Evolutionary conservation across 2,797 vertebrate species (phyloP).

Genomic region (Alauda arvensis): DNA sequence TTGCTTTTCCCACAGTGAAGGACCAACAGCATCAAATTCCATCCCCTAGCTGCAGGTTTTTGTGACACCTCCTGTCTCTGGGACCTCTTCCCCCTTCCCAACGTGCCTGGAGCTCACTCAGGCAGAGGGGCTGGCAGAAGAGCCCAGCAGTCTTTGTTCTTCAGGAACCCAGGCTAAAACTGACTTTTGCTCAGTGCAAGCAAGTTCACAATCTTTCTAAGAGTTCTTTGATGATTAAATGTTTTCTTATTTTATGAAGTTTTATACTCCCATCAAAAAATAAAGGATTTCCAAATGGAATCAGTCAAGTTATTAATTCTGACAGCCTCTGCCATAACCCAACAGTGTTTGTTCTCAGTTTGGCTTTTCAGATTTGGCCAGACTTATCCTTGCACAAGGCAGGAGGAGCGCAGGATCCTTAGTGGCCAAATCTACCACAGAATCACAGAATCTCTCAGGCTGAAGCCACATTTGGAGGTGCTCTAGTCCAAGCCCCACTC

Average conservation of each 20-base stretch:
- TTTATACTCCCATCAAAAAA: constrained; percentile 15
- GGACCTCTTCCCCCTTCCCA: not conserved
- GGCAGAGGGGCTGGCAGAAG: not conserved
- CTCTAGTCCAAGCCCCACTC: not conserved
- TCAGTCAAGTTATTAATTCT: not conserved
- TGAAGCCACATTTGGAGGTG: not conserved
- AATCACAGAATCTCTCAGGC: not conserved
- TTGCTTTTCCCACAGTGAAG: not conserved
- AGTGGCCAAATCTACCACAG: not conserved
- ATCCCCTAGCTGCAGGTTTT: not conserved
- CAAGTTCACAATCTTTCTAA: constrained; percentile 28
- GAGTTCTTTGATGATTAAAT: constrained; percentile 46
- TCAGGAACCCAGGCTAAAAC: constrained; percentile 6
- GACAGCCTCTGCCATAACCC: not conserved
- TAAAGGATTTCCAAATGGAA: constrained; percentile 17
- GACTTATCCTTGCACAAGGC: not conserved
- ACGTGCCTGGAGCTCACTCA: not conserved
- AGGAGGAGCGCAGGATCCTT: not conserved
- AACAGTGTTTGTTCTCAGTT: not conserved
- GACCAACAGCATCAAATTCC: not conserved
- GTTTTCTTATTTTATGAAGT: constrained; percentile 2
- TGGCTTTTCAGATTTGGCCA: not conserved
- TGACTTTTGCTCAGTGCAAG: constrained; percentile 9
- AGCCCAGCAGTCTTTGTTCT: not conserved
- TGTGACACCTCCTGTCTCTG: not conserved